These are phyloP conservation scores for Podilymbus podiceps DNA, from an alignment of 2,113 vertebrate species.

Conservation along the genomic window DNA sequence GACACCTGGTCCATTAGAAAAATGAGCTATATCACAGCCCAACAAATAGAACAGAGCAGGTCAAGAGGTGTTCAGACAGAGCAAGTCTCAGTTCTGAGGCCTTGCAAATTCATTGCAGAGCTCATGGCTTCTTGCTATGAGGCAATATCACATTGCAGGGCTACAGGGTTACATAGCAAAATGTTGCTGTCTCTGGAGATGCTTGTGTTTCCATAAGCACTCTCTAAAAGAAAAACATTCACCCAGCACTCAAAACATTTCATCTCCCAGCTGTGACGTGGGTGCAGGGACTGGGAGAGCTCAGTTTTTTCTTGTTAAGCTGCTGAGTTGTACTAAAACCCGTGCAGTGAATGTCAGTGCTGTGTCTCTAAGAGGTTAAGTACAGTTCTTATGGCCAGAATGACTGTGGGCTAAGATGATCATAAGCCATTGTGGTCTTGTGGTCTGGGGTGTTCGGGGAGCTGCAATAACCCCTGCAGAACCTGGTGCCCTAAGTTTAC, in stretches of 20 bases:
- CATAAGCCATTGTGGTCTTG: rapidly evolving
- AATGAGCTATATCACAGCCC: not conserved
- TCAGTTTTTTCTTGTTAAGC: not conserved
- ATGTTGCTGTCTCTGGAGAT: not conserved
- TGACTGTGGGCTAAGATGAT: not conserved
- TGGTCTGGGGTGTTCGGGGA: not conserved
- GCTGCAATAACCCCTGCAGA: not conserved
- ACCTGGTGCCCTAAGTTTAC: not conserved
- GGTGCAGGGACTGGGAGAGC: not conserved
- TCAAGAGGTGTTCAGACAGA: not conserved
- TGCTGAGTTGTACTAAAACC: not conserved
- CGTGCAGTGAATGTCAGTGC: not conserved
- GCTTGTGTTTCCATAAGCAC: not conserved
- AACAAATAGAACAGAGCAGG: not conserved
- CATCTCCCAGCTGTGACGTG: not conserved
- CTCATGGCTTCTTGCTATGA: not conserved
- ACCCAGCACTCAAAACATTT: not conserved
- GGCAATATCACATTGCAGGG: not conserved
- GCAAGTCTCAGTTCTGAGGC: not conserved
- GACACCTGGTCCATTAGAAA: not conserved
- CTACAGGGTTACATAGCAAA: not conserved
- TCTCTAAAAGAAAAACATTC: not conserved
- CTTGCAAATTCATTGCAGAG: not conserved
- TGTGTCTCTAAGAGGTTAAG: not conserved
- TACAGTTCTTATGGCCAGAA: not conserved